Base-by-base conservation (phyloP, 2,797 vertebrate species). In the Salmo trutta region DNA sequence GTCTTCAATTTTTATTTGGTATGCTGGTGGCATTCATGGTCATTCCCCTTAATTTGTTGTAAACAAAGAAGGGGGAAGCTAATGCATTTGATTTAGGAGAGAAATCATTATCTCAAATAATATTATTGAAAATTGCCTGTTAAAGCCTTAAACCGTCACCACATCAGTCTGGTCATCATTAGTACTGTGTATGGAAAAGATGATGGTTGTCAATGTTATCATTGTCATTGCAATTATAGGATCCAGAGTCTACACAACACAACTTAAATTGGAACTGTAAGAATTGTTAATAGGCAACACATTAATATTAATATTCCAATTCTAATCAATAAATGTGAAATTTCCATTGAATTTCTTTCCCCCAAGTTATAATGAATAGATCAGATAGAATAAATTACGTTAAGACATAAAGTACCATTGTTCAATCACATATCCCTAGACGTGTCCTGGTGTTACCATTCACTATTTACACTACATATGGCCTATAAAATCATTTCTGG, bases 1-100 rank as follows among this genome's bases (percentile, higher is more conserved):
- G 91, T 94, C 92, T 92, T 90, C 77, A 91, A 89, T 95, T 96
- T 96, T 95, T 95, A 95, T 95, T 97, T 95, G 94, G 92, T 92
- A 94, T 94, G 92, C 93, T 91, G 91, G 88, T 87, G 79, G 92
- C 91, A 90, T 87, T 89, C 93, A 84, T 94, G 93, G 93, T 93
- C 91, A 87, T 92, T 93, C 92, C 92, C 92, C 93, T 94, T 96
- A 95, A 96, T 95, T 95, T 91, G 53, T 31, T 52, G 81, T 85
- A 86, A 90, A 91, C 86, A 92, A 86, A 85, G 74, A 29, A 67
- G 5, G 27, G 65, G 29, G 65, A 19, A 67, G 29, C 29, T 3
- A 67, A 67, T 59, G 56, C 41, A 59, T n/a, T 59, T 17, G 41
- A 59, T 81, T 72, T 75, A 24, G 17, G 56, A 14, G 56, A 69